Base-by-base conservation (phyloP, 2,797 vertebrate genomes). In the Enteromius treurensis region DNA sequence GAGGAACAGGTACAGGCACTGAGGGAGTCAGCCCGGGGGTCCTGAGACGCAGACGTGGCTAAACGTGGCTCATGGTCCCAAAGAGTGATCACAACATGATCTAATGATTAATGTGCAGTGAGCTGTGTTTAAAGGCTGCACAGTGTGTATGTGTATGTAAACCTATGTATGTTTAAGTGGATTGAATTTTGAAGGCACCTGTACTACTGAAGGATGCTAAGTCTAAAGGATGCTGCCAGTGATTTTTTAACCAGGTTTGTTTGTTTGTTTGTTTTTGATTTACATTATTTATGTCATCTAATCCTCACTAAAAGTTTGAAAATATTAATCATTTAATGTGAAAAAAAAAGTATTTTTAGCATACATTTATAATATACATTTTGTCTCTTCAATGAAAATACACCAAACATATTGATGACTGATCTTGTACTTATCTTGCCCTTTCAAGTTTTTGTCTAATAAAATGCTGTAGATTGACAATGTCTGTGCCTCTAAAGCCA, bases 1-100 rank as follows among this genome's bases (percentile, higher is more conserved):
- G 95, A 93, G 96, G 97, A 96, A 96, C 95, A 88, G 96, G 97
- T 96, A 96, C 96, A 93, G 94, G 92, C 93, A 95, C 94, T 93
- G 95, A 95, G 94, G 95, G 96, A 96, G 95, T 91, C 95, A 96
- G 97, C 97, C 97, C 95, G 91, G 93, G 96, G 97, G 97, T 97
- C 96, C 96, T 95, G 95, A 96, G 93, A 95, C 90, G 94, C 96
- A 97, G 96, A 96, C 78, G 32, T 96, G 97, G 96, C 97, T 98
- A 97, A 98, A 98, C 95, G 95, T 96, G 95, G 95, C 92, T 92
- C 92, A 92, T 93, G 95, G 95, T 97, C 97, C 97, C 96, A 69
- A 86, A 95, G 96, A 97, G 96, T 95, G 92, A 89, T 91, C 95
- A 94, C 94, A 96, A 92, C 94, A 93, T 94, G 96, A 96, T 96